Base-by-base conservation (phyloP, 2,113 vertebrate species). In the Zosterops hypoxanthus region DNA sequence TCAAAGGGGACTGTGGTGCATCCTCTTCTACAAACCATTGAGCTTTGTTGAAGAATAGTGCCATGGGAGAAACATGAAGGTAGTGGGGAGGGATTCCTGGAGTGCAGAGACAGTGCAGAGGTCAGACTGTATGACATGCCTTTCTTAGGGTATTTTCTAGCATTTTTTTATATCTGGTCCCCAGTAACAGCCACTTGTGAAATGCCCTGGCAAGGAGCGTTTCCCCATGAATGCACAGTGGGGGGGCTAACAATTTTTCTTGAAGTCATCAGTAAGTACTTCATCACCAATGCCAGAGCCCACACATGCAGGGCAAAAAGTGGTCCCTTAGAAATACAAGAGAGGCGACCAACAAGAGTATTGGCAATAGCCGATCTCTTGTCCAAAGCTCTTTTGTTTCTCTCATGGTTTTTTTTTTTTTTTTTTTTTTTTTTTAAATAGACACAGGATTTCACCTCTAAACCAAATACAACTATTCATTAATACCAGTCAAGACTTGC, bases 401-500 rank as follows among this genome's bases (percentile, higher is more conserved):
- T 90, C 78, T 66, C 34, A 21, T 31, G 18, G 14, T 60, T 78
- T 47, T 34, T 22, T 11, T 41, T 75, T 63, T 33, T 63, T 63
- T 26, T 18, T 57, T 42, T 11, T 42, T 87, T 63, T 33, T 23
- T 9, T 63, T 33, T 23, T 6, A 39, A 7, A 23, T 4, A n/a
- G 75, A 56, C 52, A 36, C 18, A 17, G 0, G 66, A 46, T 87
- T 94, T 94, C 86, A 78, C 68, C 86, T 93, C 69, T 94, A 82
- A 93, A 92, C 60, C 56, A 64, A 66, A 68, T 55, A 23, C 44
- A 33, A 6, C 14, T 49, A 7, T 83, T 90, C 76, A 69, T 88
- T 90, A 92, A 80, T 86, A 88, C 76, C 56, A 95, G 86, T 71
- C 60, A 78, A 50, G 56, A 47, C 82, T 90, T 82, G 88, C 82